phyloP scores from a whole-genome alignment of 2,113 vertebrate genomes.

The Oxygymnocypris stewartii region DNA sequence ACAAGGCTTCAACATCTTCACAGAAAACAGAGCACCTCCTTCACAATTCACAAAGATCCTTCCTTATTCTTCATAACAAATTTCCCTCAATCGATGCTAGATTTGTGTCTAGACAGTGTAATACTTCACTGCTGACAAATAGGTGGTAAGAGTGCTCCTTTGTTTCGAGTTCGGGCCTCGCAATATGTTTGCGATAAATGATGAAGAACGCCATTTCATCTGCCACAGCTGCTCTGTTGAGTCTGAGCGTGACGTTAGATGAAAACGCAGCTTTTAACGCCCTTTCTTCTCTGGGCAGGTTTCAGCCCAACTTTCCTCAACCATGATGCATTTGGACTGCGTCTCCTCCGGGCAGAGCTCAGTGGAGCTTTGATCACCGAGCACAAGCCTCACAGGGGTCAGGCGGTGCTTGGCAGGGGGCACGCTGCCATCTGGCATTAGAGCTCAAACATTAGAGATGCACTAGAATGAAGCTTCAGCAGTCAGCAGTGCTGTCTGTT shows the following conservation, averaged over 20 bases:
- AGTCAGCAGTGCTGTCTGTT: background rate
- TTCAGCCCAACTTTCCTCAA: slow-evolving; percentile 4
- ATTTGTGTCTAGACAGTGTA: background rate
- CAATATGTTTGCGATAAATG: background rate
- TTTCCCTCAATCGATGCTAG: background rate
- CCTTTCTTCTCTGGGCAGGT: slow-evolving; percentile 12
- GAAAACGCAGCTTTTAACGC: background rate
- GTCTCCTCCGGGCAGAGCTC: slow-evolving; percentile 30
- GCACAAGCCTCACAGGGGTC: slow-evolving; percentile 4
- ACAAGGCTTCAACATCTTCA: background rate
- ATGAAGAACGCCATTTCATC: background rate
- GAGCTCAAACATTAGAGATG: slow-evolving; percentile 27
- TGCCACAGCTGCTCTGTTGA: background rate
- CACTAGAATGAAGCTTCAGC: slow-evolving; percentile 8
- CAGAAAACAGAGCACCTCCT: background rate
- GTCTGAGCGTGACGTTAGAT: background rate
- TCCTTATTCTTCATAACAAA: background rate
- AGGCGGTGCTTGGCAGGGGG: slow-evolving; percentile 8
- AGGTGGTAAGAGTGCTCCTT: background rate
- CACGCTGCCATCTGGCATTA: slow-evolving; percentile 37
- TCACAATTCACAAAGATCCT: background rate
- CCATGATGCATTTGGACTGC: background rate
- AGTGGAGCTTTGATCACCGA: slow-evolving; percentile 39
- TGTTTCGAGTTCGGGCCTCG: background rate
- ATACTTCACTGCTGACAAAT: background rate